These are phyloP conservation scores for Sphaeridia pumilis DNA, from an alignment of 2,888 invertebrate species.

Conservation along the genomic window DNA sequence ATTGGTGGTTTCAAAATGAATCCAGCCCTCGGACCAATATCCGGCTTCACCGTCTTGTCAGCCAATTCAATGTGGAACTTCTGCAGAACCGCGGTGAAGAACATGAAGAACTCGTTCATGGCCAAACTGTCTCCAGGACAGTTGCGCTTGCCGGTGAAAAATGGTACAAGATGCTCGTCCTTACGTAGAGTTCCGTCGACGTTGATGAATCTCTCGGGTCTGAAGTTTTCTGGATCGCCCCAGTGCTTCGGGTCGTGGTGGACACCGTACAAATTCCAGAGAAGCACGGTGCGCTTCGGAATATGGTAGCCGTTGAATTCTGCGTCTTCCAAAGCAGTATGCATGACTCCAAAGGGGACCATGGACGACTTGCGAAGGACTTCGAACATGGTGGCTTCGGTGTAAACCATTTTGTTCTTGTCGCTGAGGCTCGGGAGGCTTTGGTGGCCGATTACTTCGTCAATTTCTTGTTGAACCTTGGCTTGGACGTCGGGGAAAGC, in stretches of 20 bases:
- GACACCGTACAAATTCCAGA: conserved; percentile 31
- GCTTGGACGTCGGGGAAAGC: conserved; percentile 21
- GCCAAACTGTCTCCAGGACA: conserved; percentile 34
- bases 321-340: conserved; percentile 27
- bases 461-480: conserved; percentile 36
- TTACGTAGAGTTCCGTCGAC: conserved; percentile 24
- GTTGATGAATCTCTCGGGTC: conserved; percentile 16
- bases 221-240: conserved; percentile 16
- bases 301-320: conserved; percentile 19
- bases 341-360: conserved; percentile 32
- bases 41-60: conserved; percentile 23
- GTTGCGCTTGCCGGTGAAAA: conserved; percentile 33
- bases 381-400: conserved; percentile 28
- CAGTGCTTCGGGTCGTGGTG: conserved; percentile 28
- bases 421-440: conserved; percentile 5
- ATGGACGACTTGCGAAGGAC: conserved; percentile 27
- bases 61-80: conserved; percentile 28
- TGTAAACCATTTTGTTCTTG: conserved; percentile 20
- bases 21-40: conserved; percentile 28
- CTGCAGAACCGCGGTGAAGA: conserved; percentile 31
- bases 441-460: conserved; percentile 33
- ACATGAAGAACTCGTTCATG: conserved; percentile 32
- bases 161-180: conserved; percentile 32
- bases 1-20: conserved; percentile 32
- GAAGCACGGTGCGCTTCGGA: conserved; percentile 29